Evolutionary conservation across 2,888 invertebrate genomes (phyloP), one percentile per base, ranked within the genome.

Genomic region (Athrips mouffetella): DNA sequence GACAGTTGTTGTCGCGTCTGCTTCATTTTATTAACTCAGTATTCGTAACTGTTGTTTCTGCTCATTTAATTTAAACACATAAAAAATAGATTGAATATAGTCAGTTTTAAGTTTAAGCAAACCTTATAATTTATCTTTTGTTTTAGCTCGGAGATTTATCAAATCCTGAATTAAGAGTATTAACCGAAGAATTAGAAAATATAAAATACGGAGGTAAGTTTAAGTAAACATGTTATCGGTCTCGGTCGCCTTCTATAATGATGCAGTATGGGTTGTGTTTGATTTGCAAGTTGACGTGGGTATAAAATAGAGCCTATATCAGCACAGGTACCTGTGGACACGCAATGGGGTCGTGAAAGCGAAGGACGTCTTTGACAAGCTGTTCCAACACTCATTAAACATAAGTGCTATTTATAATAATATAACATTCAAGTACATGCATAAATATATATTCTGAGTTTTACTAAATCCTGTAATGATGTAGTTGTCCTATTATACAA

Each of bases 181-280:
- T 98, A 72, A 97, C 97, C 49, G 96, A 97, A 82, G 95, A 97
- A 81, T 89, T 98, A 78, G 95, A 96, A 76, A 94, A 95, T 86
- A 97, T 98, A 67, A 94, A 93, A 77, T 97, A 95, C 72, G 96
- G 96, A 77, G 97, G 97, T 95, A 88, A 90, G 91, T 80, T 50
- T 13, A 25, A 31, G 8, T 27, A 20, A 4, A 30, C n/a, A 16
- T 29, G 47, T 42, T 13, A 8, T 25, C 8, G 8, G 25, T 25
- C n/a, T n/a, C n/a, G n/a, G n/a, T n/a, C n/a, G n/a, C n/a, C n/a
- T n/a, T 27, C n/a, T 10, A 27, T 4, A 8, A 8, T 27, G 8
- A 8, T 2, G 27, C 27, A 8, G 27, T 27, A 27, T 8, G 27
- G 7, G 27, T 8, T 27, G n/a, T 3, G 27, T 27, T 10, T 10